Base-by-base conservation (phyloP, 2,113 vertebrate species). In the Rhineura floridana region DNA sequence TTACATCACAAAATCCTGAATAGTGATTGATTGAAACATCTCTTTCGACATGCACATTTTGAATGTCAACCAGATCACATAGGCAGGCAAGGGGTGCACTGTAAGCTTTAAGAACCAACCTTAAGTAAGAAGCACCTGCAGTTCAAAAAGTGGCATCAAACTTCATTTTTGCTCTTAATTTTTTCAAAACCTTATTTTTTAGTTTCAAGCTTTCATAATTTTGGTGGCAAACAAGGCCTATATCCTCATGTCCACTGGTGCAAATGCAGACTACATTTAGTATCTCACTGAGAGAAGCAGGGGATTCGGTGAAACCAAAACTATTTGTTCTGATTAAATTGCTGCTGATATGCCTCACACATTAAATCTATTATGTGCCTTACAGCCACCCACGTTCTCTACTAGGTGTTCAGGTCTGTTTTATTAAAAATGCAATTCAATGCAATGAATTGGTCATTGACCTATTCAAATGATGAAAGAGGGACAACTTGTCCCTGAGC, bases 361-460 rank as follows among this genome's bases (percentile, higher is more conserved):
- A 25, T 44, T 89, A 52, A 42, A 2, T 92, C 91, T 91, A 89
- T 82, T 89, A 25, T 3, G 44, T 52, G 72, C 5, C 33, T 82
- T 62, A 89, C 90, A 93, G 88, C 82, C 76, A 67, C 78, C 62
- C 36, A 81, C 62, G 2, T 72, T 90, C 50, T 89, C 78, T 48
- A 78, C 12, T 28, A 91, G 86, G 85, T 90, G 76, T 90, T 87
- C 87, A 90, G 81, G 39, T 89, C 87, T 91, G 83, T 15, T 83
- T 52, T 91, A 70, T 93, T 93, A 91, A 92, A 93, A 91, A 92
- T 91, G 90, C 86, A 87, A 85, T 84, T 80, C 65, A 90, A 84
- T 83, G 72, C 55, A 81, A 86, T 90, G 79, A 93, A 81, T 48
- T 89, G 87, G 89, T 90, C 72, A 84, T 48, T 93, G 88, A 89